phyloP scores from a whole-genome alignment of 2,797 vertebrate genomes.

The Agapornis canus region DNA sequence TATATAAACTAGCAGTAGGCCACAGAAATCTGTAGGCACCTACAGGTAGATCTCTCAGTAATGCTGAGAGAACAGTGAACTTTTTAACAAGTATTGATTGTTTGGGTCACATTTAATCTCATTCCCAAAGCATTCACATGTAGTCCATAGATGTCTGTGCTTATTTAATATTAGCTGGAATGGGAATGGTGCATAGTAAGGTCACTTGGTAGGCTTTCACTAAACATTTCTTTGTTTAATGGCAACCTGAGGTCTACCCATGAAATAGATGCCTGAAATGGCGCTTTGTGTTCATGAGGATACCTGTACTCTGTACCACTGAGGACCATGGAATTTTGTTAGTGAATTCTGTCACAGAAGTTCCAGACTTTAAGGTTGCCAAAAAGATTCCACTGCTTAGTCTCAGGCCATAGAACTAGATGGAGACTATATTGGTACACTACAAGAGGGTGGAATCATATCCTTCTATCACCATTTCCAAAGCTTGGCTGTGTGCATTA shows the following conservation, averaged over 20 bases:
- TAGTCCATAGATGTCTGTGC: background rate
- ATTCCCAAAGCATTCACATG: background rate
- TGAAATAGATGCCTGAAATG: background rate
- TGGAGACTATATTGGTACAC: background rate
- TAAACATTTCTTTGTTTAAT: background rate
- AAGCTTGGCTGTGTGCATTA: background rate
- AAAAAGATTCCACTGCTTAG: background rate
- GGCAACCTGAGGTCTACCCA: background rate
- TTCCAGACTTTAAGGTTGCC: background rate
- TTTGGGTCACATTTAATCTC: background rate
- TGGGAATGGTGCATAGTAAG: background rate
- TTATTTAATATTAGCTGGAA: background rate
- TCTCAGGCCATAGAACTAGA: background rate
- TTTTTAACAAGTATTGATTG: background rate
- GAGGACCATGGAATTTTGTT: rapidly evolving
- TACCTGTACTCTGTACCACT: background rate
- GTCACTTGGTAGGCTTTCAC: background rate
- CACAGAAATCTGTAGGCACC: background rate
- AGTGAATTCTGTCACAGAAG: background rate
- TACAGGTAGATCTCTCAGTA: background rate
- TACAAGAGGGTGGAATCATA: rapidly evolving
- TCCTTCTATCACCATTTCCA: background rate
- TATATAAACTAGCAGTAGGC: background rate
- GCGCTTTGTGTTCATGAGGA: background rate
- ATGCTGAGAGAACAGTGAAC: background rate